Percentiles rank a stretch among this genome's conserved stretches.
Conservation (phyloP, 2,113 vertebrate genomes). For the Pelobates fuscus region DNA sequence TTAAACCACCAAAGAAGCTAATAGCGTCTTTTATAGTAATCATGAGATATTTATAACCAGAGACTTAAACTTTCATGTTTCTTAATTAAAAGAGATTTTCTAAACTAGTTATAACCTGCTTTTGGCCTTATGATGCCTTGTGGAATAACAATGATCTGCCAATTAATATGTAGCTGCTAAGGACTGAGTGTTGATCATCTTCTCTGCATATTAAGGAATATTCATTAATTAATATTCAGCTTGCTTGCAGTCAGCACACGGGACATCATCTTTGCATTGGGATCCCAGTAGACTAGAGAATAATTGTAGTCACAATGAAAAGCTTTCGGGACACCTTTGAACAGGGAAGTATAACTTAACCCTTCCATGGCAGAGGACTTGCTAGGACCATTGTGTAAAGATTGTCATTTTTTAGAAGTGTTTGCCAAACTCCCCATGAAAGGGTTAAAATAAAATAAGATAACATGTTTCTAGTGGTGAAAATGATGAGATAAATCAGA, state of each 20-base stretch:
- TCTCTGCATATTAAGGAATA: constrained; percentile 65
- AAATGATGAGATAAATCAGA: too few relatives aligned
- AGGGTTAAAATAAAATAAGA: too few relatives aligned
- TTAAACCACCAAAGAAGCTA: constrained; percentile 53
- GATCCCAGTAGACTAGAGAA: constrained; percentile 67
- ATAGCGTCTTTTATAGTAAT: constrained; percentile 62
- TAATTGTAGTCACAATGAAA: constrained; percentile 72
- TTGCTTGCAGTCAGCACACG: constrained; percentile 65
- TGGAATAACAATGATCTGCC: constrained; percentile 66
- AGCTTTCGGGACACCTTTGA: constrained; percentile 66
- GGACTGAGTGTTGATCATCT: constrained; percentile 63
- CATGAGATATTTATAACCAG: constrained; percentile 64
- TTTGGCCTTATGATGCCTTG: constrained; percentile 66
- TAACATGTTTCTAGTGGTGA: too few relatives aligned
- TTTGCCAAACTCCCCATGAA: too few relatives aligned
- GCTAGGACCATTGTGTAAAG: too few relatives aligned
- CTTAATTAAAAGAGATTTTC: constrained; percentile 67
- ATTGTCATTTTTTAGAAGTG: too few relatives aligned
- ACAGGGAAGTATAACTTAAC: constrained; percentile 59
- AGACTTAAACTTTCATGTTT: constrained; percentile 67
- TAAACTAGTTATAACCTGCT: constrained; percentile 65
- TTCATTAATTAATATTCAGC: constrained; percentile 67
- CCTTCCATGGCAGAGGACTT: too few relatives aligned
- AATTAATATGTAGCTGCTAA: constrained; percentile 63
- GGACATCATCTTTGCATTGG: constrained; percentile 67